These are phyloP conservation scores for Crotalus helleri DNA, from an alignment of 2,113 vertebrate species.

Conservation along the genomic window DNA sequence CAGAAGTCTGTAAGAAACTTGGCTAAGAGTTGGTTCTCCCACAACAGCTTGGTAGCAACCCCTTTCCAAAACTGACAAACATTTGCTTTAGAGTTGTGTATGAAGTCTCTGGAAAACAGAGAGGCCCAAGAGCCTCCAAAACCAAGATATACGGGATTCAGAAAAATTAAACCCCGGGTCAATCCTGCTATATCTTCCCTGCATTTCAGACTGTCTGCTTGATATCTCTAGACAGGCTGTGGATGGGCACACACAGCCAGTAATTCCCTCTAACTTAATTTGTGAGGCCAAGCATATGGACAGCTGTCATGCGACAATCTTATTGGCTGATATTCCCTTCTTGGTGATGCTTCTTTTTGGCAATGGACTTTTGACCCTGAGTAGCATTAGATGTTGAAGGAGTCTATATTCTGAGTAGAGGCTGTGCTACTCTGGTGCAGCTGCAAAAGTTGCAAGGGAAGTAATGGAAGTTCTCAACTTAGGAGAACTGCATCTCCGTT, in stretches of 20 bases:
- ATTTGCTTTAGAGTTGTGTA: not conserved
- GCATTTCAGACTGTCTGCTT: not conserved
- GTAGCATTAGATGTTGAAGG: too few relatives aligned
- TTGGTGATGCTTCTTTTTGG: not conserved
- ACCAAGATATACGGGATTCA: not conserved
- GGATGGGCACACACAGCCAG: not conserved
- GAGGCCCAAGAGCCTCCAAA: not conserved
- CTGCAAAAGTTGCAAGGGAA: rapidly evolving
- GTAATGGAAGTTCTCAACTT: not conserved
- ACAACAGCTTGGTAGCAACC: not conserved
- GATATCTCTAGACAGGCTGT: not conserved
- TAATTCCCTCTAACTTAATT: not conserved
- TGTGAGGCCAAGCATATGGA: not conserved
- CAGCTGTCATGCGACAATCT: not conserved
- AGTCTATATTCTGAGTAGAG: rapidly evolving
- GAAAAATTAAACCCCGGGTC: not conserved
- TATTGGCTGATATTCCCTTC: not conserved
- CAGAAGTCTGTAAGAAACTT: not conserved
- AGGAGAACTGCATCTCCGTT: not conserved
- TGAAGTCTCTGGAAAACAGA: not conserved
- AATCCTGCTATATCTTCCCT: not conserved
- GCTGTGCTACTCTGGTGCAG: not conserved
- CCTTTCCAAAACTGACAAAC: not conserved
- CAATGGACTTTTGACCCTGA: not conserved
- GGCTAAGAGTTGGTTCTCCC: not conserved